These are phyloP conservation scores for Ceraclea dissimilis DNA, from an alignment of 2,888 invertebrate genomes.

Conservation along the genomic window DNA sequence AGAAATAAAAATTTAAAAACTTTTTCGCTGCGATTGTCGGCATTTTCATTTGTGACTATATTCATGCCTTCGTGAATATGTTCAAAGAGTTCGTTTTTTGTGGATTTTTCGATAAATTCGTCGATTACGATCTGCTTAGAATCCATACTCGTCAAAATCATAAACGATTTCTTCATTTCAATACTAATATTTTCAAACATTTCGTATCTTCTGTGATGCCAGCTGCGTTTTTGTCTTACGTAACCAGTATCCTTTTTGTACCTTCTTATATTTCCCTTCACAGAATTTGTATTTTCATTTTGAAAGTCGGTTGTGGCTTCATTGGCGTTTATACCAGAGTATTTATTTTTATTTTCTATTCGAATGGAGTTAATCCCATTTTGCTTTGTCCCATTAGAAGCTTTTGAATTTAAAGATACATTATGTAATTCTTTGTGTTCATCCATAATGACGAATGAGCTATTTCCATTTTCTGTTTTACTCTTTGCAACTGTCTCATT, in stretches of 20 bases:
- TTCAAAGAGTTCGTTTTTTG: conserved; percentile 22
- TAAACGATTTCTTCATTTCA: conserved; percentile 24
- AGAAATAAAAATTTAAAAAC: conserved; percentile 31
- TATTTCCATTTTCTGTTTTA: neutral
- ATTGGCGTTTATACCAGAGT: neutral
- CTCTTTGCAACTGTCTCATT: neutral
- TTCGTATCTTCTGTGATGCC: conserved; percentile 20
- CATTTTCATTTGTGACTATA: conserved; percentile 11
- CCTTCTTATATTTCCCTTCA: neutral
- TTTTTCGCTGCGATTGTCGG: conserved; percentile 19
- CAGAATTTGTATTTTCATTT: neutral
- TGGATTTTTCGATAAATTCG: conserved; percentile 17
- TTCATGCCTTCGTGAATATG: conserved; percentile 25
- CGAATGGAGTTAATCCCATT: neutral
- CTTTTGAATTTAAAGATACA: neutral
- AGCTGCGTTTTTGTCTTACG: conserved; percentile 14
- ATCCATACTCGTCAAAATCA: conserved; percentile 25
- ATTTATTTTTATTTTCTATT: neutral
- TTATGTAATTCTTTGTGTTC: neutral
- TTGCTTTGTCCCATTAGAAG: neutral
- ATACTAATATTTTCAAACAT: conserved; percentile 25
- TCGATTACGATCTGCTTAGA: conserved; percentile 19
- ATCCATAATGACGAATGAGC: neutral
- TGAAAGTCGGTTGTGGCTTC: too few species aligned
- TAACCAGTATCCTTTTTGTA: neutral